Evolutionary conservation across 1,140 invertebrate genomes (phyloP).

Genomic region (Papilio aristodemus): DNA sequence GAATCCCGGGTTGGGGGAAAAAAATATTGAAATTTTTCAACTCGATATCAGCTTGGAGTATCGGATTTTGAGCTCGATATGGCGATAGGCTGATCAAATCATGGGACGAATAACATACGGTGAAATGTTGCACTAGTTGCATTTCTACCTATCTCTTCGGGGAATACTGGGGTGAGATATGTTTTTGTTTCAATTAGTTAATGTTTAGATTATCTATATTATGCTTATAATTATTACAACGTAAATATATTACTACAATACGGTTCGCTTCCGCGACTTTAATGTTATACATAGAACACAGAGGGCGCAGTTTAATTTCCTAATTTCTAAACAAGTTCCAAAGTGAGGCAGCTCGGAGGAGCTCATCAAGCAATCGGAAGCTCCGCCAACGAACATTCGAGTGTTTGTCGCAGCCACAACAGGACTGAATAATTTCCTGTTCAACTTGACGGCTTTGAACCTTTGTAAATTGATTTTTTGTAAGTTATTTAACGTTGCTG

Average conservation of each 20-base stretch:
- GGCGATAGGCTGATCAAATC: no score
- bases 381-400: slow-evolving; percentile 63
- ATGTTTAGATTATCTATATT: no score
- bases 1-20: no score
- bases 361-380: slow-evolving; percentile 77
- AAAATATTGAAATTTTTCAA: no score
- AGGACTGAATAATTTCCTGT: slow-evolving; percentile 73
- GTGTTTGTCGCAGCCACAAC: slow-evolving; percentile 59
- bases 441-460: slow-evolving; percentile 68
- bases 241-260: background rate
- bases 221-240: no score
- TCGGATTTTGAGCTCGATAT: no score
- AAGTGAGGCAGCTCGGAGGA: slow-evolving; percentile 58
- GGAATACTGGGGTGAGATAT: no score
- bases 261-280: slow-evolving; percentile 57
- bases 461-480: slow-evolving; percentile 54
- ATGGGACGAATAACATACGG: no score
- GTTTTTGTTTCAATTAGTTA: no score
- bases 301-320: slow-evolving; percentile 68
- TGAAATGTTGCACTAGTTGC: no score
- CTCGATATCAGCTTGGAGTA: no score
- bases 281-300: slow-evolving; percentile 46
- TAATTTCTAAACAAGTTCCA: slow-evolving; percentile 67
- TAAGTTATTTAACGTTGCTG: slow-evolving; percentile 34
- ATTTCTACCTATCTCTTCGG: no score